phyloP scores from a whole-genome alignment of 2,113 vertebrate species.

The Scopus umbretta region DNA sequence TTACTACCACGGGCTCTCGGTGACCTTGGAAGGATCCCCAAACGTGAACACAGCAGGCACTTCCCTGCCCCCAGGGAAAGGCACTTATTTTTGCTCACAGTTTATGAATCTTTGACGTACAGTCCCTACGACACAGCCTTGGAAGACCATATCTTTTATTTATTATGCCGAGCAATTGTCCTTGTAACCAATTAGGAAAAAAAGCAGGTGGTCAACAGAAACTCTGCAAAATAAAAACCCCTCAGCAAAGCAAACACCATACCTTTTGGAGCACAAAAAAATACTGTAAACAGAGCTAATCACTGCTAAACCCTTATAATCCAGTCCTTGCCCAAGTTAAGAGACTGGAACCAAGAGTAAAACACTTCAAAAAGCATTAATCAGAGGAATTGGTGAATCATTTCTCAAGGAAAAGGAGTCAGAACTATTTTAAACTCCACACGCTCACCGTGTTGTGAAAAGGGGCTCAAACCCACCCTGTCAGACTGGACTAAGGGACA shows the following conservation, averaged over 20 bases:
- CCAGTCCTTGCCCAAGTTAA: conserved; percentile 40
- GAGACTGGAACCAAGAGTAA: conserved; percentile 46
- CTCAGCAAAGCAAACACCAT: conserved; percentile 15
- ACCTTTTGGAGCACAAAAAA: conserved; percentile 19
- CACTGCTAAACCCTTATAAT: conserved; percentile 56
- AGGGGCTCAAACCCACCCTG: conserved; percentile 39
- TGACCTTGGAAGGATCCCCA: neutral
- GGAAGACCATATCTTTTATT: conserved; percentile 46
- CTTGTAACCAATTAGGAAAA: conserved; percentile 24
- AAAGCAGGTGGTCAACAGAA: conserved; percentile 58
- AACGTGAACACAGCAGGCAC: neutral
- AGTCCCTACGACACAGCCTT: conserved; percentile 12
- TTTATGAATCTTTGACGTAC: conserved; percentile 55
- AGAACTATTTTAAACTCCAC: conserved; percentile 20
- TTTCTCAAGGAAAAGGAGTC: conserved; percentile 30
- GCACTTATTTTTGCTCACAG: conserved; percentile 29
- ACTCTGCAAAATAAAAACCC: conserved; percentile 41
- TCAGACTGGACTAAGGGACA: conserved; percentile 60
- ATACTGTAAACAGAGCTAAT: conserved; percentile 72
- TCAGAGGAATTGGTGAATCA: neutral
- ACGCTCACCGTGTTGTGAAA: neutral
- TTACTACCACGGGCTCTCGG: accelerated
- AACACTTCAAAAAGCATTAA: conserved; percentile 56
- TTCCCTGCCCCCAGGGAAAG: conserved; percentile 19
- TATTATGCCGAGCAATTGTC: conserved; percentile 48